Percentiles rank a stretch among this genome's conserved stretches.
Evolutionary conservation across 2,113 vertebrate species (phyloP).

Genomic region (Catagonus wagneri): DNA sequence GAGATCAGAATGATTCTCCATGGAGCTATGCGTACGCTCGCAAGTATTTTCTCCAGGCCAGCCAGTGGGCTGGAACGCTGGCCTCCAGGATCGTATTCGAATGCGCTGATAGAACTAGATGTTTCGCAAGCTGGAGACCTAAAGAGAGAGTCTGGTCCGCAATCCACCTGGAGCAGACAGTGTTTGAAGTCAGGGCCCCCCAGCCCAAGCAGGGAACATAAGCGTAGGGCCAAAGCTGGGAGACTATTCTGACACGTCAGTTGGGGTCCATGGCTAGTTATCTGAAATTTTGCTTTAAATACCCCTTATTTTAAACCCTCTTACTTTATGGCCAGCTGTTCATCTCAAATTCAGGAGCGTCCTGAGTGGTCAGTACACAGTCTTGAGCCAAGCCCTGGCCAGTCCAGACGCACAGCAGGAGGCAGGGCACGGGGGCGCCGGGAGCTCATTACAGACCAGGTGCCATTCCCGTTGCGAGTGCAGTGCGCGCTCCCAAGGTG

Average conservation of each 20-base stretch:
- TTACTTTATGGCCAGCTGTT: not conserved
- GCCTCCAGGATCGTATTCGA: not conserved
- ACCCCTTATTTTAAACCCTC: not conserved
- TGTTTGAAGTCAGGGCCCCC: not conserved
- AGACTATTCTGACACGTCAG: not conserved
- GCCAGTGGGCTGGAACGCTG: not conserved
- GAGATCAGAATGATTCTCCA: not conserved
- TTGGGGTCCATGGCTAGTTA: not conserved
- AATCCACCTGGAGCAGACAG: not conserved
- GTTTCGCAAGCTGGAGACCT: not conserved
- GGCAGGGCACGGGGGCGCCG: rapidly evolving
- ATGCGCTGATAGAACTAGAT: not conserved
- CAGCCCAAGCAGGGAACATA: not conserved
- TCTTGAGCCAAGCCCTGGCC: not conserved
- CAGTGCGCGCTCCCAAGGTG: rapidly evolving
- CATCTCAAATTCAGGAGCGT: not conserved
- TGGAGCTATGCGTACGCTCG: not conserved
- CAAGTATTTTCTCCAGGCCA: not conserved
- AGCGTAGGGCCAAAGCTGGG: not conserved
- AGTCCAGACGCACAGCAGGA: too few species aligned
- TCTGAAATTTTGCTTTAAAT: conserved; percentile 16
- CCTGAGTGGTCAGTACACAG: rapidly evolving
- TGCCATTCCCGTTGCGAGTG: not conserved
- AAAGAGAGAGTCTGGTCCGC: not conserved
- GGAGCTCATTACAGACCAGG: not conserved